These are phyloP conservation scores for Synanthedon tipuliformis DNA, from an alignment of 2,888 invertebrate species.

Conservation along the genomic window DNA sequence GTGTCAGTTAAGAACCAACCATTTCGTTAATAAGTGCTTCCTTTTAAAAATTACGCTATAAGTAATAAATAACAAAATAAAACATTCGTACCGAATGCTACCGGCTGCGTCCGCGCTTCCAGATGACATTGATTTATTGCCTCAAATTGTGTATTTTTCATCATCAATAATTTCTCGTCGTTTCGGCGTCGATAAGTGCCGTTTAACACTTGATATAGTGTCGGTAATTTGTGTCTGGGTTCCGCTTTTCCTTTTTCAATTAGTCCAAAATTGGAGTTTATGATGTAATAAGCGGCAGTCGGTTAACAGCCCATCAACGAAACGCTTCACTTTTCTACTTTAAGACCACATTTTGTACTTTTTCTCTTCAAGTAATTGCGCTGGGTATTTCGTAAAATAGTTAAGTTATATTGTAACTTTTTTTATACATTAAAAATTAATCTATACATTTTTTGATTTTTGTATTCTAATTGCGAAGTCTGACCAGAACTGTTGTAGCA, in stretches of 20 bases:
- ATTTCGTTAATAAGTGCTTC: conserved; percentile 40
- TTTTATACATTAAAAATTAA: no score
- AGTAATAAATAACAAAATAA: conserved; percentile 58
- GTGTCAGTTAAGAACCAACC: conserved; percentile 1
- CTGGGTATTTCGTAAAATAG: no score
- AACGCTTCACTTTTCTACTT: conserved; percentile 10
- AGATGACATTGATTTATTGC: conserved; percentile 57
- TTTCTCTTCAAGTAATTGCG: no score
- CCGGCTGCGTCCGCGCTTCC: conserved; percentile 24
- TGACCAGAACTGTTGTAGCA: no score
- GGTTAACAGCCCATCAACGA: conserved; percentile 29
- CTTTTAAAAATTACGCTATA: conserved; percentile 40
- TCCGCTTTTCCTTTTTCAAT: conserved; percentile 64
- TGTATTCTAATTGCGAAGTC: no score
- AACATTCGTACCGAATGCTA: conserved; percentile 40
- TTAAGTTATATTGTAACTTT: no score
- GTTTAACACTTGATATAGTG: conserved; percentile 70
- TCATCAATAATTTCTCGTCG: conserved; percentile 51
- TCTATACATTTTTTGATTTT: no score
- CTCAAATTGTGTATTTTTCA: conserved; percentile 69
- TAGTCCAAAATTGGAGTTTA: conserved; percentile 57
- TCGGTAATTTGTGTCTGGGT: conserved; percentile 61
- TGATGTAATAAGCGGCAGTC: conserved; percentile 38
- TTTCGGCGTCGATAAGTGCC: conserved; percentile 64
- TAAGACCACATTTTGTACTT: background rate